Percentiles rank a stretch among this genome's conserved stretches.
Evolutionary conservation across 2,888 invertebrate species (phyloP).

Genomic region (Cephus sareptanus): DNA sequence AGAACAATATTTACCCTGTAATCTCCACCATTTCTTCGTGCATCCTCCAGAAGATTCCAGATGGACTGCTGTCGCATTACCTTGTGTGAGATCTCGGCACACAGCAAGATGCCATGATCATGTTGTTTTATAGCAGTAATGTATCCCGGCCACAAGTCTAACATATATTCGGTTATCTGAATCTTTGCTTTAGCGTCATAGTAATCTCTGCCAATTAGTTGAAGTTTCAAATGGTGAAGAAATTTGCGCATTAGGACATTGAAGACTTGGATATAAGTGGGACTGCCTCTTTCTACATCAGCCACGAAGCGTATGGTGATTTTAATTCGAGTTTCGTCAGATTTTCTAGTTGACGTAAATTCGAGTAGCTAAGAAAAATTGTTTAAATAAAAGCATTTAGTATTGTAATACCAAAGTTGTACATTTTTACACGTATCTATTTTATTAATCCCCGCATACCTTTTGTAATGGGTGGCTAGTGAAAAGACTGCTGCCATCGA

Average conservation of each 20-base stretch:
- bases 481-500: constrained; percentile 81
- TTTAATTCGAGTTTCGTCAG: constrained; percentile 69
- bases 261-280: constrained; percentile 79
- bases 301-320: constrained; percentile 73
- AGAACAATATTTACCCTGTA: constrained; percentile 62
- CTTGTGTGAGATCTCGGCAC: constrained; percentile 85
- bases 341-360: constrained; percentile 70
- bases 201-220: constrained; percentile 79
- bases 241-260: constrained; percentile 82
- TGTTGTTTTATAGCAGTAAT: constrained; percentile 87
- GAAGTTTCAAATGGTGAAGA: constrained; percentile 72
- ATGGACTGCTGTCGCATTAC: constrained; percentile 83
- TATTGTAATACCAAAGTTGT: no score
- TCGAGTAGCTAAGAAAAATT: constrained; percentile 68
- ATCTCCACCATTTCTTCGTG: constrained; percentile 66
- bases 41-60: constrained; percentile 72
- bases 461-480: constrained; percentile 69
- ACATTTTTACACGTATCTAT: no score
- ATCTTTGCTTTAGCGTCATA: constrained; percentile 78
- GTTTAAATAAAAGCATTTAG: no score
- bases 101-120: constrained; percentile 81
- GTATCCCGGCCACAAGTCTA: constrained; percentile 88
- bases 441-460: constrained; percentile 13
- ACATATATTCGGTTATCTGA: constrained; percentile 67
- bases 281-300: constrained; percentile 74